These are phyloP conservation scores for Andrena fulva DNA, from an alignment of 2,888 invertebrate species.

Conservation along the genomic window DNA sequence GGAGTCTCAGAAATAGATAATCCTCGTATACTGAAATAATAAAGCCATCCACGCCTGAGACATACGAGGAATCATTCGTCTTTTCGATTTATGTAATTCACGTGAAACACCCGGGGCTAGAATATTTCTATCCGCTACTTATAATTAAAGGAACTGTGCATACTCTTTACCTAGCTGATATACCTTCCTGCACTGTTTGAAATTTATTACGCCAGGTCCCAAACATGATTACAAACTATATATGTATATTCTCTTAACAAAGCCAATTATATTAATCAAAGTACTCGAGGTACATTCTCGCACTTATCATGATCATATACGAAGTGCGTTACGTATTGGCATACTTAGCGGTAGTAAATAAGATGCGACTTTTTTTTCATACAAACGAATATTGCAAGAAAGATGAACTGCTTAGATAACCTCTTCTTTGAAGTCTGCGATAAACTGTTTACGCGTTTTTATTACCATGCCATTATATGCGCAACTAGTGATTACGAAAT, in stretches of 20 bases:
- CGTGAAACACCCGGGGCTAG: background rate
- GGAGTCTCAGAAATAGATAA: slow-evolving; percentile 76
- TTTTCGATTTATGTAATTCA: background rate
- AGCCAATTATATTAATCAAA: background rate
- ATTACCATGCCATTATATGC: background rate
- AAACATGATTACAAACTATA: slow-evolving; percentile 75
- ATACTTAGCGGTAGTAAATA: background rate
- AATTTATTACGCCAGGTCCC: slow-evolving; percentile 81
- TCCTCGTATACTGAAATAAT: slow-evolving; percentile 79
- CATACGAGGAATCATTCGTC: background rate
- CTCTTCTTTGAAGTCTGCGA: slow-evolving; percentile 8
- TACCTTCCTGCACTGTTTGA: slow-evolving; percentile 83
- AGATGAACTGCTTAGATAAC: slow-evolving; percentile 24
- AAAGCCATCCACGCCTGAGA: slow-evolving; percentile 2
- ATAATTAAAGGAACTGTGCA: background rate
- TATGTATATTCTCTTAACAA: background rate
- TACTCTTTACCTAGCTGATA: slow-evolving; percentile 81
- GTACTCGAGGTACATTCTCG: background rate
- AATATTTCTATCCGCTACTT: background rate
- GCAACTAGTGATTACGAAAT: background rate
- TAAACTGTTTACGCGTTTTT: background rate
- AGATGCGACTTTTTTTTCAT: background rate
- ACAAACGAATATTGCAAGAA: background rate
- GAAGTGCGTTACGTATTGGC: background rate
- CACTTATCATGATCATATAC: background rate